Conservation (phyloP, 2,113 vertebrate species). For the Phyllostomus discolor region DNA sequence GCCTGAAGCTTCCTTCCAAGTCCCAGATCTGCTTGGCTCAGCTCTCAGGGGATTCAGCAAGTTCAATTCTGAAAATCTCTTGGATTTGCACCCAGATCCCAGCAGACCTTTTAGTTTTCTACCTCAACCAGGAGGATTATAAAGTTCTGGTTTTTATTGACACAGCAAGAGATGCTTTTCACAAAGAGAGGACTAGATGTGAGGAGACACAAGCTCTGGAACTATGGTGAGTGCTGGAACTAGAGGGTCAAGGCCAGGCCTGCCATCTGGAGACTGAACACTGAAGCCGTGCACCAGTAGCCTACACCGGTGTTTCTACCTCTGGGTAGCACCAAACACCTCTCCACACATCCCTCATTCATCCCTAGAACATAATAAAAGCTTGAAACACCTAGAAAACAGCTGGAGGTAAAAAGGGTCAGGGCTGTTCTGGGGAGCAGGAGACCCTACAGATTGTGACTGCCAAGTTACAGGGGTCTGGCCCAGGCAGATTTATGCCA, state of each 20-base stretch:
- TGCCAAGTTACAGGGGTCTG: background rate
- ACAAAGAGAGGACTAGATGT: background rate
- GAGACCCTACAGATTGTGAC: background rate
- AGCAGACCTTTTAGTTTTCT: slow-evolving; percentile 58
- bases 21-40: slow-evolving; percentile 28
- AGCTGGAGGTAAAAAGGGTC: background rate
- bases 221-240: slow-evolving; percentile 35
- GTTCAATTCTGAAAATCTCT: slow-evolving; percentile 38
- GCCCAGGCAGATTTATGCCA: background rate
- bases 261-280: background rate
- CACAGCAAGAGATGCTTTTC: slow-evolving; percentile 37
- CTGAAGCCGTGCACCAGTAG: fast-evolving
- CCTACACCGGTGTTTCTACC: background rate
- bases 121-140: slow-evolving; percentile 48
- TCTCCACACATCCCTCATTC: background rate
- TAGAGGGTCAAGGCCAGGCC: background rate
- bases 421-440: background rate
- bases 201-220: background rate
- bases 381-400: background rate
- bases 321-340: background rate
- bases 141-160: background rate
- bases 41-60: slow-evolving; percentile 50
- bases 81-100: slow-evolving; percentile 55
- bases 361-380: background rate
- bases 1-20: background rate